A percentile compares a stretch with the other conserved stretches of the same genome.
Conservation (phyloP, 2,797 vertebrate species). For the Rhodeus uyekii region DNA sequence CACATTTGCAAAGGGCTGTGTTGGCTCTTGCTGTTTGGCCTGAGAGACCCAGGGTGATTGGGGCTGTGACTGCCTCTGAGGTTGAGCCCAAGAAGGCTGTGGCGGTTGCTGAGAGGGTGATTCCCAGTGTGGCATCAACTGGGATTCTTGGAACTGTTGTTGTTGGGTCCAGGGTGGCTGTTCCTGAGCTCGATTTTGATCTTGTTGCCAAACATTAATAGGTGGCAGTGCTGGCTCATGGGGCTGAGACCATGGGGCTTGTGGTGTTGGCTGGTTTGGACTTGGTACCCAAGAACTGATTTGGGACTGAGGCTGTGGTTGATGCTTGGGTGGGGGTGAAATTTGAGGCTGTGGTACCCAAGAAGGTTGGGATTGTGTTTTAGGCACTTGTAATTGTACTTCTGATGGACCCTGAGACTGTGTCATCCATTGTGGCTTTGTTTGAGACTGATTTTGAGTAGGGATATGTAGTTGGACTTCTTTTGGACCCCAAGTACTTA, state of each 20-base stretch:
- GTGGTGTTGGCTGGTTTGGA: conserved; percentile 56
- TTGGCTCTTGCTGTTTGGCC: conserved; percentile 56
- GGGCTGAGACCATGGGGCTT: conserved; percentile 53
- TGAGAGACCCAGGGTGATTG: conserved; percentile 52
- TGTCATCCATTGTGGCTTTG: conserved; percentile 62
- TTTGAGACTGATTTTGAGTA: conserved; percentile 62
- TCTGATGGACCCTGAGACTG: conserved; percentile 68
- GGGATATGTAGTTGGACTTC: conserved; percentile 68
- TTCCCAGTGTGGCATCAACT: conserved; percentile 75
- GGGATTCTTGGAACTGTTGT: conserved; percentile 65
- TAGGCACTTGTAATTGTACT: conserved; percentile 48
- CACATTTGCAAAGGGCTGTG: conserved; percentile 60
- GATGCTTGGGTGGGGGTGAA: conserved; percentile 47
- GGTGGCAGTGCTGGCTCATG: conserved; percentile 43
- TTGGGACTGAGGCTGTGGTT: conserved; percentile 63
- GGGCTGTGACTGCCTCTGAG: conserved; percentile 64
- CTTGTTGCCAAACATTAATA: conserved; percentile 57
- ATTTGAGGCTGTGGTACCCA: conserved; percentile 66
- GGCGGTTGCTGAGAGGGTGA: conserved; percentile 74
- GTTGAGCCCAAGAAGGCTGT: conserved; percentile 69
- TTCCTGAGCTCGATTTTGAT: conserved; percentile 69
- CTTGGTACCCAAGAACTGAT: conserved; percentile 67
- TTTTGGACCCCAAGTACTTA: conserved; percentile 67
- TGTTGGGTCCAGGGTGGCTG: conserved; percentile 71
- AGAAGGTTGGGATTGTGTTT: conserved; percentile 64